These are phyloP conservation scores for Netelia melanura DNA, from an alignment of 2,888 invertebrate species.

Conservation along the genomic window DNA sequence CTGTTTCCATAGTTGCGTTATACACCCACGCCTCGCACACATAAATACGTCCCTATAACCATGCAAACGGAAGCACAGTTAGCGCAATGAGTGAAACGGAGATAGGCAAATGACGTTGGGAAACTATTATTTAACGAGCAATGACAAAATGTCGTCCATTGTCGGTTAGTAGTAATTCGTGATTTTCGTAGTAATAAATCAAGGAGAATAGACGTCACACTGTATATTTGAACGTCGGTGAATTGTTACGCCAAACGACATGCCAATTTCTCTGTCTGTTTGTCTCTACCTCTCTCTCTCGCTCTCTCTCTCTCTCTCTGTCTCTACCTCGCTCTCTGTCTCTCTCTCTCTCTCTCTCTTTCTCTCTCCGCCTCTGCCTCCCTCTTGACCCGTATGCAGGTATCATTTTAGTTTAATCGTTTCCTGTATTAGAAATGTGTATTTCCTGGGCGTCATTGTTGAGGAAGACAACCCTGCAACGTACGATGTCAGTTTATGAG, in stretches of 20 bases:
- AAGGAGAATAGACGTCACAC: neutral
- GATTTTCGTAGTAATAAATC: neutral
- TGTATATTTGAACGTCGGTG: neutral
- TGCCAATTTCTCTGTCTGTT: neutral
- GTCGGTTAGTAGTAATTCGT: neutral
- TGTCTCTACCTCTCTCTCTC: neutral
- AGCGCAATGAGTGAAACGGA: neutral
- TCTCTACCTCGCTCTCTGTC: no score
- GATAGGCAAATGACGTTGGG: neutral
- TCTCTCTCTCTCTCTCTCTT: no score
- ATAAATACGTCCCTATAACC: neutral
- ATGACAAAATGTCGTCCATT: neutral
- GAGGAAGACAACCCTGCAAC: no score
- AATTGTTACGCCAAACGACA: neutral
- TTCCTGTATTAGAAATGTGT: no score
- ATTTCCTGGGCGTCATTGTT: no score
- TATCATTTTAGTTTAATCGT: no score
- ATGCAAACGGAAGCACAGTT: neutral
- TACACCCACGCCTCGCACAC: neutral
- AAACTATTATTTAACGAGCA: slow-evolving; percentile 10
- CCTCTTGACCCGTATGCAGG: no score
- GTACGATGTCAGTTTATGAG: no score
- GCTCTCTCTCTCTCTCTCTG: no score
- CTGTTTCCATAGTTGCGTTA: slow-evolving; percentile 18
- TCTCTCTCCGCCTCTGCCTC: no score